Base-by-base conservation (phyloP, 2,888 invertebrate species). In the Acleris literana region DNA sequence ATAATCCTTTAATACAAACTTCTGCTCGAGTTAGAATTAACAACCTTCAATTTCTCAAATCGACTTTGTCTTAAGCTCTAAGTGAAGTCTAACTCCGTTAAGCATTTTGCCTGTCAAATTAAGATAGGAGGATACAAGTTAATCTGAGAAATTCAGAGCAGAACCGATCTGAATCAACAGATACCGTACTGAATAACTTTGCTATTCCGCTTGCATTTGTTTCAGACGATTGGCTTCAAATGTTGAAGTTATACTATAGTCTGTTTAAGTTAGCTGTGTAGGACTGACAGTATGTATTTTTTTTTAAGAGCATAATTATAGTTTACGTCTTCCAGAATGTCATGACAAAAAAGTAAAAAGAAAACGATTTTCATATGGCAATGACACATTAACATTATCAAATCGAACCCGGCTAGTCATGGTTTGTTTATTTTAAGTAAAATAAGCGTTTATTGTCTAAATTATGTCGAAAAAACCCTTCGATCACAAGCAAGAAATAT, bases 111-210 rank as follows among this genome's bases (percentile, higher is more conserved):
- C 78, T 80, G 79, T 73, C 72, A 75, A 78, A 77, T 78, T 76
- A 76, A 79, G 80, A 79, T 80, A 79, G 71, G 72, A 72, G 70
- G 71, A 70, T 70, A 70, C 69, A 73, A 74, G 72, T 69, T 78
- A 79, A 77, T 79, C 77, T 74, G 70, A 71, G 74, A 71, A 79
- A 76, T 68, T 68, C 68, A 61, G 46, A 68, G 72, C 74, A 76
- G 74, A 72, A 69, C 65, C 69, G 64, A 68, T 73, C 78, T 80
- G 79, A 76, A 75, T 75, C 76, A 79, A 79, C 79, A 76, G 73
- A 72, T 75, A 67, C 68, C 25, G n/a, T 51, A 5, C 43, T 3
- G 39, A 57, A 22, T 56, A 20, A 56, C 22, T 43, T 57, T 46
- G 17, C 25, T 25, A 52, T 46, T 29, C 33, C 29, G 49, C 17